Percentiles rank a stretch among this genome's conserved stretches.
phyloP scores from a whole-genome alignment of 2,113 vertebrate genomes.

The Aplodontia rufa region DNA sequence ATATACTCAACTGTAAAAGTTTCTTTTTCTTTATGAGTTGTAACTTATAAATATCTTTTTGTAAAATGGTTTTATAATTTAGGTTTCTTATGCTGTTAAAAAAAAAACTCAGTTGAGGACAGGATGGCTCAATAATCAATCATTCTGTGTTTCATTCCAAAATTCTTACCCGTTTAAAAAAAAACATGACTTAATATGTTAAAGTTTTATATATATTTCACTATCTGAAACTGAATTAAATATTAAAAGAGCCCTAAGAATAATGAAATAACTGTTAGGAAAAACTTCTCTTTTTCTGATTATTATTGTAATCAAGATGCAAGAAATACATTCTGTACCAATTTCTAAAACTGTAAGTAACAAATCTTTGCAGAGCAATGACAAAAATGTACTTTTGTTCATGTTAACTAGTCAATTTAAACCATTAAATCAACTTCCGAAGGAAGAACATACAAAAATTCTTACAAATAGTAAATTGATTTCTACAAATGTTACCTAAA shows the following conservation, averaged over 20 bases:
- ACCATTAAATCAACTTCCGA: not conserved
- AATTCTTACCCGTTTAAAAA: slow-evolving; percentile 10
- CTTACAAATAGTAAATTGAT: slow-evolving; percentile 28
- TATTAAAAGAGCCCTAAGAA: slow-evolving; percentile 59
- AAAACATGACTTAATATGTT: not conserved
- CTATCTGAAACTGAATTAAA: slow-evolving; percentile 42
- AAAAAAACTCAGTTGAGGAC: slow-evolving; percentile 36
- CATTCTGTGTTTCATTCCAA: not conserved
- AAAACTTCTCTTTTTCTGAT: slow-evolving; percentile 33
- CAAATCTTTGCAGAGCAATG: not conserved
- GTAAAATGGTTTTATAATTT: not conserved
- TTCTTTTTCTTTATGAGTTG: slow-evolving; percentile 27
- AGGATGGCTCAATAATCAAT: slow-evolving; percentile 33
- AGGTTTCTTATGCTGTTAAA: not conserved
- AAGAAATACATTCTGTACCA: slow-evolving; percentile 34
- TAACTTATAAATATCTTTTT: slow-evolving; percentile 14
- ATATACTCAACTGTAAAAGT: not conserved
- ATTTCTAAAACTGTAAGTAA: slow-evolving; percentile 54
- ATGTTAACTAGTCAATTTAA: slow-evolving; percentile 33
- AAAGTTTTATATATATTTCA: slow-evolving; percentile 59
- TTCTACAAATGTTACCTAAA: not conserved
- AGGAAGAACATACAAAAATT: slow-evolving; percentile 29
- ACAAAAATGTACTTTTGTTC: slow-evolving; percentile 23
- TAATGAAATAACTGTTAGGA: slow-evolving; percentile 43
- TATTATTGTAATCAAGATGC: slow-evolving; percentile 50